Conservation (phyloP, 2,113 vertebrate species). For the Cavia porcellus region DNA sequence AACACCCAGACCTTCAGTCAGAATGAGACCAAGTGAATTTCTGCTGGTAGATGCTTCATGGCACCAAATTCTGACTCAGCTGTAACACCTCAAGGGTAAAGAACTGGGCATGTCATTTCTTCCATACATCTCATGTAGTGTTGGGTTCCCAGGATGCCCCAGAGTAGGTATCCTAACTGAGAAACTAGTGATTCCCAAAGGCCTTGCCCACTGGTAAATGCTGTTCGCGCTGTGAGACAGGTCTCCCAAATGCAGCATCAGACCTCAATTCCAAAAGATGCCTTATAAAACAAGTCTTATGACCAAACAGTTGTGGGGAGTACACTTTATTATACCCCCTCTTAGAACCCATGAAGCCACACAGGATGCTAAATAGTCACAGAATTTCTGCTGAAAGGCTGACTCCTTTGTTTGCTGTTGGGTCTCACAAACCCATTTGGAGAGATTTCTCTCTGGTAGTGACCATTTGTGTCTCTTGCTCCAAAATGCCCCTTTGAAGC, state of each 20-base stretch:
- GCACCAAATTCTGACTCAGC: background rate
- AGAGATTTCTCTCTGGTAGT: background rate
- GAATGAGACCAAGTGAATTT: background rate
- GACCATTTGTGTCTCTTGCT: background rate
- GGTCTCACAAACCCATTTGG: background rate
- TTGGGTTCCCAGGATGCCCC: background rate
- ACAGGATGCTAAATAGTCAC: background rate
- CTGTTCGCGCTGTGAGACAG: background rate
- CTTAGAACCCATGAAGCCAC: background rate
- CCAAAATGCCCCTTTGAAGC: background rate
- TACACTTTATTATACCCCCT: background rate
- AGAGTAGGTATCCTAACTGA: background rate
- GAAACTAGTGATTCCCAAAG: background rate
- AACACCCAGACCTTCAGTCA: background rate
- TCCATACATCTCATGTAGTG: fast-evolving
- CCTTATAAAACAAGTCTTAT: background rate
- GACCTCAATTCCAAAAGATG: background rate
- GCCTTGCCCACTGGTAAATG: background rate
- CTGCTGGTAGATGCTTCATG: background rate
- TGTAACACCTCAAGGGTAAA: background rate
- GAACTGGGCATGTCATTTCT: background rate
- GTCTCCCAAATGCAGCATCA: background rate
- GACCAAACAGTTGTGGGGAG: background rate
- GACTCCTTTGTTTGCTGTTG: background rate
- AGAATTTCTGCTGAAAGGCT: background rate